Base-by-base conservation (phyloP, 2,113 vertebrate genomes). In the Ramphastos sulfuratus region DNA sequence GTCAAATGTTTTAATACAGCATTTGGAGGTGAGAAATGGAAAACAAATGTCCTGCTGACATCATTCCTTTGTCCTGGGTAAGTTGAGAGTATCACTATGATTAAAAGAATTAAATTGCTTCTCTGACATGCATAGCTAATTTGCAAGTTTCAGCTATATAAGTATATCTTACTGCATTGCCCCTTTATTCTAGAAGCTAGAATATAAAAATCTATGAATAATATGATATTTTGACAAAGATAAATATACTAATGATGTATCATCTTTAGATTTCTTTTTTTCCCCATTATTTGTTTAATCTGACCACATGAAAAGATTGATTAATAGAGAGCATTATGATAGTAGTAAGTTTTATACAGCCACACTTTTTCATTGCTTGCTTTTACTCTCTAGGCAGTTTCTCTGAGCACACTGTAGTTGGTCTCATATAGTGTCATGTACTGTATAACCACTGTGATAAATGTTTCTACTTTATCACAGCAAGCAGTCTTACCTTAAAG, bases 1-100 rank as follows among this genome's bases (percentile, higher is more conserved):
- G 64, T 58, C 78, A 64, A 52, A 85, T 78, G 30, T 95, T 87
- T 91, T 97, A 95, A 87, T 94, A 75, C 87, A 99, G 99, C 99
- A 80, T 99, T 99, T 95, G 99, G 99, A 95, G 99, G 99, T 70
- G 99, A 99, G 91, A 99, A 99, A 93, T 99, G 99, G 99, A 99
- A 99, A 97, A 99, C 98, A 66, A 99, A 99, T 39, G 99, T 99
- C 81, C 96, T 99, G 90, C 96, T 99, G 97, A 99, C 99, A 46
- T 99, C 99, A 18, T 99, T 99, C 89, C 96, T 99, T 96, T 99
- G 99, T 97, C 99, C 99, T 75, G 99, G 99, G 99, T 99, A 97
- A 96, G 98, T 96, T 78, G 85, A 89, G 74, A 76, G 55, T 85
- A 96, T 87, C 6, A 4, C 6, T 58, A 19, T 61, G 56, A 93